These are phyloP conservation scores for Parambassis ranga DNA, from an alignment of 2,797 vertebrate species.

Conservation along the genomic window DNA sequence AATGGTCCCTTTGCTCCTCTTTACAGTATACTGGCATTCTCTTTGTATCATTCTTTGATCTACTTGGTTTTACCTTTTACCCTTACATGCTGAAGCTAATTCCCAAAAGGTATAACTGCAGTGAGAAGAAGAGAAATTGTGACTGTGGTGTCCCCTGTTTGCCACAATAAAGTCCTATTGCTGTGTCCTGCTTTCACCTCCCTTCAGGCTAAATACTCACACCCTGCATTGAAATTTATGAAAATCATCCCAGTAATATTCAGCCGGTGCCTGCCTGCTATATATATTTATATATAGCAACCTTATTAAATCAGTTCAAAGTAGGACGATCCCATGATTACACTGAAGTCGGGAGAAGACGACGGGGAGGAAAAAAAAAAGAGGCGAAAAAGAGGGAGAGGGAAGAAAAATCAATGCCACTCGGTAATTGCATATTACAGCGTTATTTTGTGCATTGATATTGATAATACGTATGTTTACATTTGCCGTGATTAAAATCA, in stretches of 20 bases:
- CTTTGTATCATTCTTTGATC: neutral
- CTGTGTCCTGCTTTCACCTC: constrained; percentile 67
- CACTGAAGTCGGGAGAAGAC: constrained; percentile 66
- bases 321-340: constrained; percentile 81
- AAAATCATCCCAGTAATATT: constrained; percentile 90
- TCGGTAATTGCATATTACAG: constrained; percentile 96
- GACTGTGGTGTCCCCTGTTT: constrained; percentile 33
- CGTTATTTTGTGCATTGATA: constrained; percentile 91
- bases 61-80: neutral
- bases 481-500: constrained; percentile 91
- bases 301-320: constrained; percentile 93
- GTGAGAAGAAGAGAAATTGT: constrained; percentile 5
- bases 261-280: constrained; percentile 78
- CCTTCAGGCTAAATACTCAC: constrained; percentile 70
- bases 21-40: neutral
- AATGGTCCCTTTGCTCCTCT: neutral
- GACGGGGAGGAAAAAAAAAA: constrained; percentile 12
- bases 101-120: constrained; percentile 12
- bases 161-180: constrained; percentile 48
- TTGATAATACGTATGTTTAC: constrained; percentile 96
- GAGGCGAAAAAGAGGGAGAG: constrained; percentile 12
- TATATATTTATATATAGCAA: constrained; percentile 84
- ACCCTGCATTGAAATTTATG: constrained; percentile 87
- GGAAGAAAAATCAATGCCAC: constrained; percentile 89
- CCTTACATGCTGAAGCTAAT: neutral